Percentiles rank a stretch among this genome's conserved stretches.
Conservation (phyloP, 2,888 invertebrate species). For the Merodon equestris region DNA sequence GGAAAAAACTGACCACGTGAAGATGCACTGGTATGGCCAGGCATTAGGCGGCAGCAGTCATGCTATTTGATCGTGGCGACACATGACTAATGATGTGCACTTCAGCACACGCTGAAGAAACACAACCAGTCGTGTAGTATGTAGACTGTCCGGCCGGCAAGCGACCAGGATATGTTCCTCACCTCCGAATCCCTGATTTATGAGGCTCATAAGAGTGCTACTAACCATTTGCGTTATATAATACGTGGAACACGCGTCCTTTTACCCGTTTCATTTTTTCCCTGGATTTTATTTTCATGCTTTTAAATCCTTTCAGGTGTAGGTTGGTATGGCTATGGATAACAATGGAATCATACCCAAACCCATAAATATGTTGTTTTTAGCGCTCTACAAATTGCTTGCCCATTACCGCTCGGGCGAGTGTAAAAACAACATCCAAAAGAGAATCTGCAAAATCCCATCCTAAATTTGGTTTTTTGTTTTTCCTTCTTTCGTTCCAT, state of each 20-base stretch:
- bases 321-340: background rate
- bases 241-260: background rate
- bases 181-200: constrained; percentile 37
- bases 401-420: constrained; percentile 71
- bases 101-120: constrained; percentile 32
- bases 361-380: constrained; percentile 64
- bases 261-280: constrained; percentile 29
- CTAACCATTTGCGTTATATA: constrained; percentile 38
- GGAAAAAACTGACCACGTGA: constrained; percentile 22
- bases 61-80: constrained; percentile 45
- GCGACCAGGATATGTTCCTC: constrained; percentile 4
- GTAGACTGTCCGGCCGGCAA: background rate
- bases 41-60: constrained; percentile 2
- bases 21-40: constrained; percentile 13
- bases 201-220: constrained; percentile 53
- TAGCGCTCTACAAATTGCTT: constrained; percentile 60
- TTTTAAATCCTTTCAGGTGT: constrained; percentile 54
- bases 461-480: too few relatives aligned
- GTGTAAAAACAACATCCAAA: constrained; percentile 21
- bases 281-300: constrained; percentile 27
- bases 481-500: too few relatives aligned
- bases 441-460: constrained; percentile 34
- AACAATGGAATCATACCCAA: constrained; percentile 13
- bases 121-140: constrained; percentile 1
- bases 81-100: constrained; percentile 62